Evolutionary conservation across 2,888 invertebrate species (phyloP), one percentile per base, ranked within the genome.

Genomic region (Megamerina dolium): DNA sequence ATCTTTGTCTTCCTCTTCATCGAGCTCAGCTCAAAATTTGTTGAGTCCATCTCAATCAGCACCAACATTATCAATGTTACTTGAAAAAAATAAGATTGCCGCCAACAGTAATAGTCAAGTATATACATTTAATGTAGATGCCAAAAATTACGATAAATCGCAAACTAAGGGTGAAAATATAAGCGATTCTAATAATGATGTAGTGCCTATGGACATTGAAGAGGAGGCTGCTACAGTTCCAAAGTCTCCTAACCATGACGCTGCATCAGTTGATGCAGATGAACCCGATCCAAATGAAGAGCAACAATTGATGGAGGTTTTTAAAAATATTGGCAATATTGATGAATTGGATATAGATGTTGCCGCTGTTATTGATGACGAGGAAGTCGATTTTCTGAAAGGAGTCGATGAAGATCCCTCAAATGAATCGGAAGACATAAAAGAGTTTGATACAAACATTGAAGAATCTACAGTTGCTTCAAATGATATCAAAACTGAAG

Each of bases 31-130:
- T 4, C 60, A 58, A 20, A 74, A 74, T 8, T 65, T 75, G 0
- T 71, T 78, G 30, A 77, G 80, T 2, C 81, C 83, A 0, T 81
- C 82, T 0, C 78, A 79, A 41, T 81, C 81, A 1, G 84, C 86
- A 0, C 85, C 87, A 0, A 87, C 87, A 0, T 68, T 87, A 1
- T 85, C 86, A 0, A 82, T 83, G 77, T 68, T 87, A 9, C 67
- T 87, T 6, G 85, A 82, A 51, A 75, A 76, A 51, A 73, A 76
- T 44, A 68, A 70, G 47, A 17, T 23, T 1, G 8, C 26, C 12
- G 29, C 33, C 3, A 45, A 49, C 32, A 44, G 43, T 36, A 30
- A 20, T 10, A 33, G 6, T 13, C 48, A 37, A 5, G 26, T 14
- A 9, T 14, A 21, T 4, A 5, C 27, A 9, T 2, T 30, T 2